Percentiles rank a stretch among this genome's conserved stretches.
Evolutionary conservation across 2,113 vertebrate species (phyloP).

Genomic region (Hiodon tergisus): DNA sequence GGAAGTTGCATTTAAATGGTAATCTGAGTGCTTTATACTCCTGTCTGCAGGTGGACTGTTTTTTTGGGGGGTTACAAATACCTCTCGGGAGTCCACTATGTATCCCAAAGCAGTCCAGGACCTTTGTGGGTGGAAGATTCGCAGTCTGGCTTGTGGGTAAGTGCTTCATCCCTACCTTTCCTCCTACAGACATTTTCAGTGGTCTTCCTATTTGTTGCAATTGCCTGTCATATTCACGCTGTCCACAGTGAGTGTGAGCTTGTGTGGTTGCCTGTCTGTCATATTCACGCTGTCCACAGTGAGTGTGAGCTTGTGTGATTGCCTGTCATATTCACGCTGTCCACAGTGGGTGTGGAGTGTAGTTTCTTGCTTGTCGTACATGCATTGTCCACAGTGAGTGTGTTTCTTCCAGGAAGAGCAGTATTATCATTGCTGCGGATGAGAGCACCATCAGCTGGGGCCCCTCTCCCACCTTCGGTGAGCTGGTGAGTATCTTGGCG

Average conservation of each 20-base stretch:
- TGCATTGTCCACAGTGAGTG: background rate
- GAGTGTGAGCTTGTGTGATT: background rate
- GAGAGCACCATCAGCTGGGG: constrained; percentile 98
- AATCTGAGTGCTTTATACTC: too few species aligned
- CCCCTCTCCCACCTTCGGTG: constrained; percentile 86
- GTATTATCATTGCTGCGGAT: constrained; percentile 85
- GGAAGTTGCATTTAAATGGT: too few species aligned
- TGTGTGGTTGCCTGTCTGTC: background rate
- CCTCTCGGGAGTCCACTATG: constrained; percentile 94
- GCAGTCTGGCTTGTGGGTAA: constrained; percentile 87
- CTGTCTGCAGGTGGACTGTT: constrained; percentile 75
- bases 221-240: background rate
- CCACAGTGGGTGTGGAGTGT: background rate
- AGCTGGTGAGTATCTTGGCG: constrained; percentile 71
- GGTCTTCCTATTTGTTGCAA: background rate
- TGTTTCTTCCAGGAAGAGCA: constrained; percentile 77
- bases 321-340: background rate
- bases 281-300: background rate
- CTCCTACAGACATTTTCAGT: background rate
- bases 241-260: background rate
- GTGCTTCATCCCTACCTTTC: constrained; percentile 28
- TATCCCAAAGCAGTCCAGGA: constrained; percentile 95
- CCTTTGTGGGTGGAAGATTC: constrained; percentile 89
- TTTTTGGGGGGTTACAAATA: constrained; percentile 96
- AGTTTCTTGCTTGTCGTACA: too few species aligned